A percentile compares a stretch with the other conserved stretches of the same genome.
Evolutionary conservation across 2,797 vertebrate genomes (phyloP).

Genomic region (Knipowitschia caucasica): DNA sequence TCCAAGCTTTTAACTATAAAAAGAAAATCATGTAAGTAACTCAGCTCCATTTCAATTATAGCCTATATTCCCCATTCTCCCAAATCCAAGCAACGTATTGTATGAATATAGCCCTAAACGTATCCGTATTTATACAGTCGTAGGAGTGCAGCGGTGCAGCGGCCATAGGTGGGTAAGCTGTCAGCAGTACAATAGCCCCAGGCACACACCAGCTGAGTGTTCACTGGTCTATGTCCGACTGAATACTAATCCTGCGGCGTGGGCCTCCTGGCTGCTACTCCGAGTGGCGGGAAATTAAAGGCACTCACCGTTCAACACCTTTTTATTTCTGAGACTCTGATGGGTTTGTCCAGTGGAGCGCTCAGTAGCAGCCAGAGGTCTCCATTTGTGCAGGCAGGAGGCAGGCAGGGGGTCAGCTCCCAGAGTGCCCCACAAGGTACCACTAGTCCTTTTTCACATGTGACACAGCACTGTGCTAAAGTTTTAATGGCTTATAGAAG

Average conservation of each 20-base stretch:
- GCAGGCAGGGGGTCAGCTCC: constrained; percentile 21
- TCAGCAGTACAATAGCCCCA: constrained; percentile 60
- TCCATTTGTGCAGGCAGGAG: constrained; percentile 13
- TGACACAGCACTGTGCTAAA: background rate
- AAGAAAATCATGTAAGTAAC: background rate
- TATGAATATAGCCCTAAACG: background rate
- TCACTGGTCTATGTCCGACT: constrained; percentile 35
- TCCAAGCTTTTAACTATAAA: background rate
- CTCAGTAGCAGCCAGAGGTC: constrained; percentile 19
- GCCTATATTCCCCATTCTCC: background rate
- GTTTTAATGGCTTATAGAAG: background rate
- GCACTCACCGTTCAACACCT: constrained; percentile 25
- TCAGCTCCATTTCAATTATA: background rate
- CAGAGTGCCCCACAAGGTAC: constrained; percentile 20
- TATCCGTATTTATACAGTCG: background rate
- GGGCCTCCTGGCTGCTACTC: constrained; percentile 31
- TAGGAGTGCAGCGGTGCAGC: constrained; percentile 28
- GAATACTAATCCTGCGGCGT: constrained; percentile 57
- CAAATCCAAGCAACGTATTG: background rate
- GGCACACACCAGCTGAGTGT: constrained; percentile 52
- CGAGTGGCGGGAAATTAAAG: constrained; percentile 41
- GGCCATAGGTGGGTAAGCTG: constrained; percentile 48
- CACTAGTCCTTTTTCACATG: constrained; percentile 12
- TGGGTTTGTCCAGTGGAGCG: constrained; percentile 32
- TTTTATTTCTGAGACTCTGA: constrained; percentile 33